Conservation (phyloP, 2,113 vertebrate species). For the Dipodomys ordii region DNA sequence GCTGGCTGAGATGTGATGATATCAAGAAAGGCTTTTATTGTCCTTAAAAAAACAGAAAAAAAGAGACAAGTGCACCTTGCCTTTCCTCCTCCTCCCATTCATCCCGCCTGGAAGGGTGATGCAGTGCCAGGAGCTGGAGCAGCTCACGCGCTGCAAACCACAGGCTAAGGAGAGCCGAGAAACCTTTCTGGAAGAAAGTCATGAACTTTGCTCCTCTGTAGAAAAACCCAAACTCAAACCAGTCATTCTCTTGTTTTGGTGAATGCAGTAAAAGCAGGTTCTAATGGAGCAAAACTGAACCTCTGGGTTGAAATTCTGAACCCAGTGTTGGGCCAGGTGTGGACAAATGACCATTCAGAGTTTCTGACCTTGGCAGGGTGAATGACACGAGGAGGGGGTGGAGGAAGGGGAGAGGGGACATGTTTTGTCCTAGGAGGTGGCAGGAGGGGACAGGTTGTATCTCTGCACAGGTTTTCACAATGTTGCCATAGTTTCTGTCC, state of each 20-base stretch:
- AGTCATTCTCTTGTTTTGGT: neutral
- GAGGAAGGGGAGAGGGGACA: neutral
- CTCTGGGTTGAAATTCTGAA: neutral
- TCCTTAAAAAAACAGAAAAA: neutral
- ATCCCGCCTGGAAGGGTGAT: neutral
- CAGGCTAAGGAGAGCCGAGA: neutral
- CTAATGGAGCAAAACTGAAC: neutral
- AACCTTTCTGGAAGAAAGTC: too few relatives aligned
- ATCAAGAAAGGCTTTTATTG: neutral
- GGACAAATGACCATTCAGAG: neutral
- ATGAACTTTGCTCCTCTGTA: neutral
- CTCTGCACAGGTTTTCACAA: too few relatives aligned
- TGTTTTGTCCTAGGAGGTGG: neutral
- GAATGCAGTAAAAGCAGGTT: neutral
- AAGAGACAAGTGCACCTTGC: too few relatives aligned
- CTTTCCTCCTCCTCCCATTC: neutral
- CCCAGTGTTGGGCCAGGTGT: neutral
- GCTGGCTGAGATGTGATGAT: neutral
- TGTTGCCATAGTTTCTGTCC: too few relatives aligned
- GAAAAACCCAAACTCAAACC: neutral
- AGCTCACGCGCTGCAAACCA: neutral
- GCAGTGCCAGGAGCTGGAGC: neutral
- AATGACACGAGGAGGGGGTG: neutral
- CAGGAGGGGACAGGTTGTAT: neutral
- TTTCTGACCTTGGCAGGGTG: too few relatives aligned